Base-by-base conservation (phyloP, 2,797 vertebrate genomes). In the Manis javanica region DNA sequence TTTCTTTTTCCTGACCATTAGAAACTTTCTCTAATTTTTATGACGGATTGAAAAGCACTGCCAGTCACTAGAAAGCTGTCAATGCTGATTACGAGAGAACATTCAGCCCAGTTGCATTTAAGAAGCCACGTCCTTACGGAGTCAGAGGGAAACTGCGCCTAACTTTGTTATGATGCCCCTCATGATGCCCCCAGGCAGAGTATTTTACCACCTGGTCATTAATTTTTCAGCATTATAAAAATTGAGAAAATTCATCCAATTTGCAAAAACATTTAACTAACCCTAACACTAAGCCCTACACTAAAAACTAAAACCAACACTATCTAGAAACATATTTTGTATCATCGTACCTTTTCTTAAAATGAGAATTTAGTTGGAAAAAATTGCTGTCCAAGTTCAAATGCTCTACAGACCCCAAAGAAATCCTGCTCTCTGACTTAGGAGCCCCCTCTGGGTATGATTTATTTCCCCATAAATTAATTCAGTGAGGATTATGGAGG, bases 71-170 rank as follows among this genome's bases (percentile, higher is more conserved):
- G 34, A 34, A 34, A 34, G 34, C 34, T 34, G 34, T 34, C 34
- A 96, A 84, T 0, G 0, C 57, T 96, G 63, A 85, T 84, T 90
- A 77, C 93, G 95, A 96, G 68, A 29, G 91, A 98, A 90, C 12
- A 39, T 95, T 90, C 96, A 97, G 71, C 81, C 24, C 88, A 89
- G 71, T 39, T 97, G 82, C 81, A 92, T 97, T 97, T 97, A 94
- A 94, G 98, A 97, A 93, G 94, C 94, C 13, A 82, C 29, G 34
- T 93, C 82, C 16, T 84, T 46, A 49, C 87, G 23, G 15, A 83
- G 21, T 89, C 19, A 14, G 15, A 93, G 77, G 77, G 95, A 79
- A 95, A 81, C 0, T 71, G 72, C 71, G 23, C 11, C 39, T 5
- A 7, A 57, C n/a, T 74, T 49, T 16, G 3, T 39, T 74, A 61